Percentiles rank a stretch among this genome's conserved stretches.
These are phyloP conservation scores for Hyperoplus immaculatus DNA, from an alignment of 2,797 vertebrate species.

Conservation along the genomic window DNA sequence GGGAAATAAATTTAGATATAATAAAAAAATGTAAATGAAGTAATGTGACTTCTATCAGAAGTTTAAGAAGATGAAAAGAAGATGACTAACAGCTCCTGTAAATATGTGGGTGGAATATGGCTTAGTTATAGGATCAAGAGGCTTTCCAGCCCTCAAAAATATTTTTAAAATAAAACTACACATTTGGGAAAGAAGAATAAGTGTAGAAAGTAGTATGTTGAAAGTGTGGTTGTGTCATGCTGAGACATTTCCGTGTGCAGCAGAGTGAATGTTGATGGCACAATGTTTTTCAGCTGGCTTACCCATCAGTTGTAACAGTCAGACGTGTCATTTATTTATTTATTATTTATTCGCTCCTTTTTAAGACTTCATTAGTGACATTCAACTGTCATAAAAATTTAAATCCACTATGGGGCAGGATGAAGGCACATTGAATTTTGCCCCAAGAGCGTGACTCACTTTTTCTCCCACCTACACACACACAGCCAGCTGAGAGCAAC, in stretches of 20 bases:
- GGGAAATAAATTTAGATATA: not conserved
- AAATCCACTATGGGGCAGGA: constrained; percentile 20
- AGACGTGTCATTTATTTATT: constrained; percentile 1
- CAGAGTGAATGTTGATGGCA: constrained; percentile 11
- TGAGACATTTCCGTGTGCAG: constrained; percentile 5
- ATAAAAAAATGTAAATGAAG: not conserved
- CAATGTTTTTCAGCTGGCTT: constrained; percentile 3
- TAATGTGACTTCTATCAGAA: not conserved
- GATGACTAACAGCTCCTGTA: not conserved
- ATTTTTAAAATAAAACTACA: not conserved
- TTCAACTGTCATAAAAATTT: constrained; percentile 13
- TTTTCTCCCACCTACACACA: constrained; percentile 59
- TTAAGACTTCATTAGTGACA: not conserved
- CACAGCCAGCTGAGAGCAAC: constrained; percentile 46
- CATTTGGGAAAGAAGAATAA: constrained; percentile 12
- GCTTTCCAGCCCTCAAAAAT: not conserved
- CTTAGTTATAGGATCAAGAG: not conserved
- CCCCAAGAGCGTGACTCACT: constrained; percentile 55
- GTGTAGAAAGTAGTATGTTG: not conserved
- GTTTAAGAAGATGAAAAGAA: not conserved
- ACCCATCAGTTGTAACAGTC: constrained; percentile 9
- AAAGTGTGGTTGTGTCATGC: not conserved
- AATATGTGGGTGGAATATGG: constrained; percentile 1
- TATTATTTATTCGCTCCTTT: not conserved
- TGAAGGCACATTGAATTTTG: constrained; percentile 40